A percentile compares a stretch with the other conserved stretches of the same genome.
Conservation (phyloP, 2,797 vertebrate genomes). For the Gymnoscopelus microlampas region DNA sequence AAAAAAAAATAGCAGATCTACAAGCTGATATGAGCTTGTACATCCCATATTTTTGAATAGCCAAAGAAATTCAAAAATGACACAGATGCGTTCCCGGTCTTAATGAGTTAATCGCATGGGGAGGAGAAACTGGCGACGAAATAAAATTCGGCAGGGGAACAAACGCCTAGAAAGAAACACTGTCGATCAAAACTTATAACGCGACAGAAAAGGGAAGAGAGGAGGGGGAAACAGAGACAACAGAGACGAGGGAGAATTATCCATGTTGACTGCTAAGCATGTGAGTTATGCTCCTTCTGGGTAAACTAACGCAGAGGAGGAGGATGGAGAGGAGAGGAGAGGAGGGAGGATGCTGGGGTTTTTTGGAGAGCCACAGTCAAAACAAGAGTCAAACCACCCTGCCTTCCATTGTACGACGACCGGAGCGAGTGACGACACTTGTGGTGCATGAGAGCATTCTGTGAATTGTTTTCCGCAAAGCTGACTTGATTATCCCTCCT, state of each 20-base stretch:
- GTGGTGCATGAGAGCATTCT: conserved; percentile 46
- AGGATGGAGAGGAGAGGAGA: neutral
- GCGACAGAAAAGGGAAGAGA: neutral
- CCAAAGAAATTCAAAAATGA: no score
- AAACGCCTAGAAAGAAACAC: neutral
- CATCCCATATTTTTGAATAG: no score
- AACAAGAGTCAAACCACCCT: conserved; percentile 16
- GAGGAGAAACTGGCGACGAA: neutral
- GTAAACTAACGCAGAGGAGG: conserved; percentile 16
- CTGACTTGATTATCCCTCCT: conserved; percentile 31
- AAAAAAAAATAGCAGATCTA: no score
- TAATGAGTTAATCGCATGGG: neutral
- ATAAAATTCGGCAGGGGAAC: no score
- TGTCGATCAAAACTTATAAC: neutral
- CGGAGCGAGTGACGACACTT: conserved; percentile 44
- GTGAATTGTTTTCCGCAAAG: conserved; percentile 50
- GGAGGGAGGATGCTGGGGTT: conserved; percentile 15
- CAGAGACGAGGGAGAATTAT: neutral
- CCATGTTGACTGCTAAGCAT: conserved; percentile 32
- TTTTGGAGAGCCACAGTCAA: conserved; percentile 12
- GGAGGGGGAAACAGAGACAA: neutral
- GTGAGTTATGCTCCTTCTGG: conserved; percentile 26
- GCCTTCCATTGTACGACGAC: conserved; percentile 10
- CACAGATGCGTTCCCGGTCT: no score
- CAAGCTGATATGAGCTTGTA: no score